Conservation (phyloP, 1,140 invertebrate genomes). For the Chlorops oryzae region DNA sequence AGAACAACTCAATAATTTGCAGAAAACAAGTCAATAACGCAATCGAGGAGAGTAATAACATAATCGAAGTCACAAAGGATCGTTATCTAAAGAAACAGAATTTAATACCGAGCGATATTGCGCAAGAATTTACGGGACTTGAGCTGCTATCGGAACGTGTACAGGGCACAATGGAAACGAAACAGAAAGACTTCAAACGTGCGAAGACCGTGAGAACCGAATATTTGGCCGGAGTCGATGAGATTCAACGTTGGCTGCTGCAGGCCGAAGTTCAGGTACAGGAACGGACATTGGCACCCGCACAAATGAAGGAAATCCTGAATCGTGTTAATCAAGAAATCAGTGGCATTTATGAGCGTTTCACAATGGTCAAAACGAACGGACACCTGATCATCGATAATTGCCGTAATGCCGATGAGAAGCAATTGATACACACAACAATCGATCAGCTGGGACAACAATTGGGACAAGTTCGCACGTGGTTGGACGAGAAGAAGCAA, state of each 20-base stretch:
- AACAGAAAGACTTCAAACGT: constrained; percentile 76
- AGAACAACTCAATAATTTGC: constrained; percentile 49
- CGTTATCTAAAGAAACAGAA: constrained; percentile 63
- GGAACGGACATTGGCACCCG: constrained; percentile 70
- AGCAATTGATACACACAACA: constrained; percentile 67
- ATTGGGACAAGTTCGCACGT: constrained; percentile 65
- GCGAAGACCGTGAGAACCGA: constrained; percentile 74
- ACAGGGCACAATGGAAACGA: constrained; percentile 74
- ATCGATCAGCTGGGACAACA: constrained; percentile 71
- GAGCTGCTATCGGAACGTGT: constrained; percentile 75
- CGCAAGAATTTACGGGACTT: constrained; percentile 66
- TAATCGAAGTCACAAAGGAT: constrained; percentile 60
- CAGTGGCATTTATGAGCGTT: constrained; percentile 63
- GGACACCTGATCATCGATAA: constrained; percentile 73
- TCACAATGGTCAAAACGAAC: constrained; percentile 71
- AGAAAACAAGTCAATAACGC: constrained; percentile 51
- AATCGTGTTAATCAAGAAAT: constrained; percentile 71
- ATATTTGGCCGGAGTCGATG: constrained; percentile 71
- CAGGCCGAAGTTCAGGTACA: constrained; percentile 75
- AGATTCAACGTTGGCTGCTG: constrained; percentile 74
- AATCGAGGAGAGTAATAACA: constrained; percentile 55
- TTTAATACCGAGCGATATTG: constrained; percentile 66
- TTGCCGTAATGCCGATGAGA: constrained; percentile 69
- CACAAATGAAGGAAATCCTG: constrained; percentile 67
- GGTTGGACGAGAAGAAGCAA: constrained; percentile 75